phyloP scores from a whole-genome alignment of 2,797 vertebrate genomes.

The Vireo griseus region DNA sequence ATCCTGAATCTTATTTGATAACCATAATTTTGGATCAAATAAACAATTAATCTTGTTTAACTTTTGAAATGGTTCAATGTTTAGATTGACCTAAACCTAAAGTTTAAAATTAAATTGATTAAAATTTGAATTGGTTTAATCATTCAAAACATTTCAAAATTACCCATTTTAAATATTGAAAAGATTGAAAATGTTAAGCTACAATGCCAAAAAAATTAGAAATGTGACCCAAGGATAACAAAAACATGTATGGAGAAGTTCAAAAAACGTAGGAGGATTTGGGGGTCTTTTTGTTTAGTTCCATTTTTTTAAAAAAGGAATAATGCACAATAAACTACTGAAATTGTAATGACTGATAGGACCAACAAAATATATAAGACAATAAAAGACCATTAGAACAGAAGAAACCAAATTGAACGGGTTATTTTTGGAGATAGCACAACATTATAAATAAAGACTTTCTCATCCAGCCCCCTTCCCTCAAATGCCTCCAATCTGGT shows the following conservation, averaged over 20 bases:
- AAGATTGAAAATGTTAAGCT: conserved; percentile 11
- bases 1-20: not conserved
- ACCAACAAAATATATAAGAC: not conserved
- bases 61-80: conserved; percentile 31
- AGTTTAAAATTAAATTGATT: conserved; percentile 48
- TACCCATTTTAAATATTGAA: conserved; percentile 12
- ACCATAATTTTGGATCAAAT: conserved; percentile 4
- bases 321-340: not conserved
- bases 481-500: not conserved
- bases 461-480: not conserved
- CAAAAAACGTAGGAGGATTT: not conserved
- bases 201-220: not conserved
- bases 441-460: not conserved
- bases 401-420: not conserved
- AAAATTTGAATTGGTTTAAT: conserved; percentile 55
- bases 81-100: conserved; percentile 49
- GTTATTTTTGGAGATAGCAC: not conserved
- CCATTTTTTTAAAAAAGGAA: not conserved
- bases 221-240: not conserved
- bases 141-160: conserved; percentile 50
- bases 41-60: conserved; percentile 26
- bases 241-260: not conserved
- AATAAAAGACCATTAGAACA: not conserved
- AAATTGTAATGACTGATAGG: not conserved
- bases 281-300: rapidly evolving